Conservation (phyloP, 2,888 invertebrate species). For the Xestia ashworthii region DNA sequence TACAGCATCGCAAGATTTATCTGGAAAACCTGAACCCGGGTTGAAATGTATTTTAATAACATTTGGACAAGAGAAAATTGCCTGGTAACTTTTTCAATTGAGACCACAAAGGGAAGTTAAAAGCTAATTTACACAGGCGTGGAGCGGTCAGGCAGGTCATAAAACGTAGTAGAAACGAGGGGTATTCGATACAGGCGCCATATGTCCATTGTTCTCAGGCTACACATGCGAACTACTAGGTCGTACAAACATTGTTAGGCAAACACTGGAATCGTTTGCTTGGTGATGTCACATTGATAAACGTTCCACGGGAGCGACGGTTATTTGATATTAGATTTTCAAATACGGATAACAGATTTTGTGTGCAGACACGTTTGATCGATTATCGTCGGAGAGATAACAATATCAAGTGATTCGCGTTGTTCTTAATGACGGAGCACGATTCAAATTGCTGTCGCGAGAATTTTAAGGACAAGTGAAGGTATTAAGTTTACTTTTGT, state of each 20-base stretch:
- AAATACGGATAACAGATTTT: constrained; percentile 52
- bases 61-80: constrained; percentile 51
- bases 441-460: constrained; percentile 1
- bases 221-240: constrained; percentile 76
- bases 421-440: not conserved
- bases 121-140: constrained; percentile 59
- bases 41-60: constrained; percentile 27
- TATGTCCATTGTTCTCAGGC: constrained; percentile 73
- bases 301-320: constrained; percentile 47
- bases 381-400: constrained; percentile 29
- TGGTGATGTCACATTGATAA: constrained; percentile 71
- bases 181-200: constrained; percentile 67
- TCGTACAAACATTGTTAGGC: constrained; percentile 78
- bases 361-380: constrained; percentile 37
- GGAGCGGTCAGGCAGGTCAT: constrained; percentile 49
- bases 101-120: constrained; percentile 53
- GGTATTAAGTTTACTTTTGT: not conserved
- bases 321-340: constrained; percentile 59
- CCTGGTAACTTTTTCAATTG: constrained; percentile 57
- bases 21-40: not conserved
- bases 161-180: constrained; percentile 65
- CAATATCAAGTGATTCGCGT: constrained; percentile 1
- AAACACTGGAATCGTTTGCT: constrained; percentile 71
- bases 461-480: no score
- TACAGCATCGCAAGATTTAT: not conserved